Percentiles rank a stretch among this genome's conserved stretches.
phyloP scores from a whole-genome alignment of 2,797 vertebrate species.

The Enteromius thamalakanensis region DNA sequence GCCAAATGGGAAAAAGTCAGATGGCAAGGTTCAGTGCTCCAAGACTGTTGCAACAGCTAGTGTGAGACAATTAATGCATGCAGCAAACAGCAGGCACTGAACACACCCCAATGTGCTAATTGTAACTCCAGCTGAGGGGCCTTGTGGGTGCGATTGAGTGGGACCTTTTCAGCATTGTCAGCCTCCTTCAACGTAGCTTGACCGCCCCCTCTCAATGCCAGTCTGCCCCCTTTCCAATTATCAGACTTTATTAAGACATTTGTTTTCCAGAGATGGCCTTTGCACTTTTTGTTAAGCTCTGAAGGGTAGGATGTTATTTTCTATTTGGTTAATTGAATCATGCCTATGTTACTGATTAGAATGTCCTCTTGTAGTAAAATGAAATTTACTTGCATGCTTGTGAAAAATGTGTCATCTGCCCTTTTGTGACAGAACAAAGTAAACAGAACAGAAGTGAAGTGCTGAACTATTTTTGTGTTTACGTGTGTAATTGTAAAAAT shows the following conservation, averaged over 20 bases:
- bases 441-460: background rate
- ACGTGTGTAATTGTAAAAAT: background rate
- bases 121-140: constrained; percentile 58
- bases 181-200: constrained; percentile 9
- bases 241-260: constrained; percentile 46
- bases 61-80: constrained; percentile 58
- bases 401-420: constrained; percentile 14
- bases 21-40: constrained; percentile 51
- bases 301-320: constrained; percentile 20
- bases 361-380: constrained; percentile 11
- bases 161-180: constrained; percentile 50
- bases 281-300: constrained; percentile 30
- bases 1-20: constrained; percentile 50
- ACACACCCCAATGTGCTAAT: constrained; percentile 55
- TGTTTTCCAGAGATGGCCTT: constrained; percentile 33
- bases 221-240: constrained; percentile 44
- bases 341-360: constrained; percentile 34
- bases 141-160: constrained; percentile 46
- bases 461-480: background rate
- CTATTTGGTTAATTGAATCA: constrained; percentile 49
- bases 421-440: constrained; percentile 2
- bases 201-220: constrained; percentile 5
- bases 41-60: constrained; percentile 44
- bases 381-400: background rate
- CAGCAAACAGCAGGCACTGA: constrained; percentile 41